Evolutionary conservation across 2,113 vertebrate species (phyloP), one percentile per base, ranked within the genome.

Genomic region (Phodopus roborovskii): DNA sequence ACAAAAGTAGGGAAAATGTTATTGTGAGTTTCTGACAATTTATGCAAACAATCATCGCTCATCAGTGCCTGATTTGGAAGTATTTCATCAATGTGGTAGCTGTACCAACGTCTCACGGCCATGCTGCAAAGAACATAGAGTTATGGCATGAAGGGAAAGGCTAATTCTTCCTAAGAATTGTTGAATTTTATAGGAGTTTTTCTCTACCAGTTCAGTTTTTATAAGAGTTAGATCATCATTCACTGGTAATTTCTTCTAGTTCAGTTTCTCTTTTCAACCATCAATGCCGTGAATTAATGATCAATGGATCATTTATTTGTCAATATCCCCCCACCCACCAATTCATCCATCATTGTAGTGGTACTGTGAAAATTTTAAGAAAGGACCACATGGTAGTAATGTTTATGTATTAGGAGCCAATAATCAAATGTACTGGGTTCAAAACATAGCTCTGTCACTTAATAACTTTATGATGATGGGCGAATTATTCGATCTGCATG

Each of bases 51-150:
- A 58, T 12, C n/a, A 94, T 90, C 12, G 79, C 45, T 24, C 15
- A 85, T 73, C 36, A 88, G 42, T 5, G 68, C 53, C 12, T 71
- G 53, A 88, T 68, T 66, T 90, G 62, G 36, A 48, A 39, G 5
- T 66, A 88, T 88, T 22, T 45, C 77, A 30, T 20, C 16, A 68
- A 16, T 64, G 64, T 39, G 58, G 62, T 39, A 50, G 19, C 58
- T 64, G 66, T 1, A 88, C 30, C 53, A 73, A 91, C 19, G 62
- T 48, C 7, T 81, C 16, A 50, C 78, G 1, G 73, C 68, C 84
- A 39, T 85, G 66, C 53, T 86, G 71, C 30, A 95, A 66, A 94
- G 92, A 90, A 33, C 12, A 68, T 42, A 87, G 75, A 84, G 78
- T 84, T 39, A 42, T 50, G 13, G 36, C 13, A 64, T 28, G 36